Evolutionary conservation across 2,113 vertebrate genomes (phyloP), one percentile per base, ranked within the genome.

Genomic region (Sturnira hondurensis): DNA sequence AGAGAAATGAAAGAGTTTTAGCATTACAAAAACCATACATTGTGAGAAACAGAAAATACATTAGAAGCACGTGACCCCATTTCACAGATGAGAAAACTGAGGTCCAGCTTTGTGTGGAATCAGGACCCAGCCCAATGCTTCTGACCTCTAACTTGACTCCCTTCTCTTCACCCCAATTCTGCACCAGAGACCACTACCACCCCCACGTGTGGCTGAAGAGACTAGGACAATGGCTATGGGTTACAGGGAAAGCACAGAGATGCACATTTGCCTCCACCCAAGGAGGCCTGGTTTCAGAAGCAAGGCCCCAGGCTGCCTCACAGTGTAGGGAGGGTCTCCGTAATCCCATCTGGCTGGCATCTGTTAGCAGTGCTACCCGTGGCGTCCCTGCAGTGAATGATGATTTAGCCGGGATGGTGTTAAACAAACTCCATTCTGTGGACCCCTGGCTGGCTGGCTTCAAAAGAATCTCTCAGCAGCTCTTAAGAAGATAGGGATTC

Each of bases 291-390:
- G 65, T 22, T 28, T 58, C 26, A 43, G 31, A 86, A 58, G 5
- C 2, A 31, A 20, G 1, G 4, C 7, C 1, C 20, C 11, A 16
- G 7, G 14, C 33, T 84, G 36, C n/a, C 71, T 7, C 1, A 0
- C 6, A 12, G 20, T 20, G 3, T 0, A 24, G 14, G 11, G 26
- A 85, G 43, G 5, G 33, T 47, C 56, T 28, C 31, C 0, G 1
- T 41, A 31, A 65, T 33, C 52, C 45, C 56, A 43, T 38, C 24
- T 63, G 67, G 50, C 78, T 56, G 74, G 22, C 50, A 45, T 54
- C 43, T 81, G 56, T 20, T 38, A 41, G 24, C 7, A 6, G 7
- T 12, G 19, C 47, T 58, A 28, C 9, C 67, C 8, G 12, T 20
- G 71, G 31, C 14, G 45, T 20, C 54, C 50, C 24, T 63, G 19